Conservation (phyloP, 1,140 invertebrate genomes). For the Bombus huntii region DNA sequence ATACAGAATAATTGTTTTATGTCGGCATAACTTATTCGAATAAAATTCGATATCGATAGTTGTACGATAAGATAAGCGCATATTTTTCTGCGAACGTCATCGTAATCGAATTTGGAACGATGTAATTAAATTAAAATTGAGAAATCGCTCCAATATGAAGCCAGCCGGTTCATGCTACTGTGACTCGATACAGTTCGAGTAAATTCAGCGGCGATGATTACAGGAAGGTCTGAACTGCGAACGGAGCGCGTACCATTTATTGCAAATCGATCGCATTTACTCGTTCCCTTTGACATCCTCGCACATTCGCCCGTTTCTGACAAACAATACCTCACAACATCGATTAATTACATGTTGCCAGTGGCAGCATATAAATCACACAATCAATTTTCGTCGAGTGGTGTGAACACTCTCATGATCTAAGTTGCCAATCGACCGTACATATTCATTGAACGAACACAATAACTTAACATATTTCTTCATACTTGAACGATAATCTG, state of each 20-base stretch:
- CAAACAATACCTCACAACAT: slow-evolving; percentile 74
- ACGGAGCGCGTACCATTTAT: slow-evolving; percentile 74
- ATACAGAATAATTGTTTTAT: not conserved
- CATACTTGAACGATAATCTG: not conserved
- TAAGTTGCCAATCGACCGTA: slow-evolving; percentile 12
- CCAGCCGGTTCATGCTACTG: slow-evolving; percentile 16
- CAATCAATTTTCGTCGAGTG: slow-evolving; percentile 75
- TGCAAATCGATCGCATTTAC: slow-evolving; percentile 75
- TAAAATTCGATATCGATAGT: not conserved
- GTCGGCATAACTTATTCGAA: not conserved
- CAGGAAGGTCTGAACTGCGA: slow-evolving; percentile 67
- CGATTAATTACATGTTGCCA: slow-evolving; percentile 79
- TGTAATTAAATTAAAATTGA: slow-evolving; percentile 17
- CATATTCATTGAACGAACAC: too few relatives aligned
- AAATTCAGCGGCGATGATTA: slow-evolving; percentile 73
- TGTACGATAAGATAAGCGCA: not conserved
- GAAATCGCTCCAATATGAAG: not conserved
- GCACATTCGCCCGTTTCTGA: slow-evolving; percentile 46
- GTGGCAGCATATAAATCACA: slow-evolving; percentile 78
- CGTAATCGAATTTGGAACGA: not conserved
- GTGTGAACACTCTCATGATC: slow-evolving; percentile 66
- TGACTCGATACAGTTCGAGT: slow-evolving; percentile 68
- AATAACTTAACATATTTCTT: not conserved
- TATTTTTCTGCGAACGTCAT: not conserved
- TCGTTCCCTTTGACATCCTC: slow-evolving; percentile 55